Evolutionary conservation across 37 sponge, comb jelly and placozoan genomes (phyloP).

Genomic region (Eunapius fragilis): DNA sequence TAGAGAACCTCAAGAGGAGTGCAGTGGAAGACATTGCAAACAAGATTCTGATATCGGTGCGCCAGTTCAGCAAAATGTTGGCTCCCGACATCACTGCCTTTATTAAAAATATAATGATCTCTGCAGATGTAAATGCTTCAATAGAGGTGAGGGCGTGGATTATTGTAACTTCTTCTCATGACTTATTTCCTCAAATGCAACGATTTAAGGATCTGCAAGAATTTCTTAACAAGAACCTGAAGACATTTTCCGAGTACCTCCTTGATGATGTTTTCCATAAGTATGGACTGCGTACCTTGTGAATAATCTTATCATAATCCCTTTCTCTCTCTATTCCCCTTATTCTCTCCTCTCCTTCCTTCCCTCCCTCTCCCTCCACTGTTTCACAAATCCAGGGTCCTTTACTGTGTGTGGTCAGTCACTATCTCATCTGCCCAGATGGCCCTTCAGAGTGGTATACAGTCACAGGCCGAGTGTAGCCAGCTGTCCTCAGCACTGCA

Average conservation of each 20-base stretch:
- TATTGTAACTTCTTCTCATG: too few relatives aligned
- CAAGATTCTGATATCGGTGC: not conserved
- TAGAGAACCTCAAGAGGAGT: not conserved
- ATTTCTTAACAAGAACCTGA: conserved; percentile 39
- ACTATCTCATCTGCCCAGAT: not conserved
- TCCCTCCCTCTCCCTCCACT: too few relatives aligned
- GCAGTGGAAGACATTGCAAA: not conserved
- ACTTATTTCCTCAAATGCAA: not conserved
- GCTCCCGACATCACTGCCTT: not conserved
- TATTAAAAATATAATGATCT: not conserved
- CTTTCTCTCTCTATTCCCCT: too few relatives aligned
- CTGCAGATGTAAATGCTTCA: not conserved
- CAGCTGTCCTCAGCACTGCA: conserved; percentile 1
- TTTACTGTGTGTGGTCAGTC: conserved; percentile 31
- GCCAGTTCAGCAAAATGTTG: not conserved
- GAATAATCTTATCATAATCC: too few relatives aligned
- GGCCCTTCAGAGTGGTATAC: not conserved
- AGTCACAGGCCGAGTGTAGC: not conserved
- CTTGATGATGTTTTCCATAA: conserved; percentile 24
- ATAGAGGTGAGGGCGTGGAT: not conserved
- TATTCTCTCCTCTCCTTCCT: too few relatives aligned
- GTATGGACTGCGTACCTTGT: conserved; percentile 4
- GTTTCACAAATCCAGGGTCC: conserved; percentile 30
- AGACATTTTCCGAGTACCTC: conserved; percentile 28
- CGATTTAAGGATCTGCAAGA: conserved; percentile 6